Conservation (phyloP, 2,113 vertebrate genomes). For the Bos javanicus region DNA sequence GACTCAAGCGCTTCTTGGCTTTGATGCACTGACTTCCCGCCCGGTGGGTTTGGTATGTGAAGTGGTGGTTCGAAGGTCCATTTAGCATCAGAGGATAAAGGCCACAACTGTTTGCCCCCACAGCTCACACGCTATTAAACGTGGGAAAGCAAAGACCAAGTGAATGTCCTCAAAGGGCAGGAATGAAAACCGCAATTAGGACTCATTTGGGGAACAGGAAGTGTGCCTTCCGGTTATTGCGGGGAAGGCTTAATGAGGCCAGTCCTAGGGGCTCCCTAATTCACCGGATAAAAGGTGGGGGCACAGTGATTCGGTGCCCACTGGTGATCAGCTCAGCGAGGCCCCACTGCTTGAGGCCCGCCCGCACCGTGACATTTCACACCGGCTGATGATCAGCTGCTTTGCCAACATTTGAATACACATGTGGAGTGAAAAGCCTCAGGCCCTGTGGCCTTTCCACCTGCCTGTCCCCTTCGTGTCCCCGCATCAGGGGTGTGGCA, state of each 20-base stretch:
- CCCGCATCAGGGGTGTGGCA: fast-evolving
- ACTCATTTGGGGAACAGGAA: not conserved
- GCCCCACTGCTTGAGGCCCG: not conserved
- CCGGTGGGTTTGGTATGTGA: fast-evolving
- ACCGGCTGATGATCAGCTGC: too few species aligned
- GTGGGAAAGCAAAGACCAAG: too few species aligned
- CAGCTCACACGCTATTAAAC: not conserved
- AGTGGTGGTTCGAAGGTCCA: fast-evolving
- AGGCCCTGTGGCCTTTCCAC: not conserved
- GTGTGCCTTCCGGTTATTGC: not conserved
- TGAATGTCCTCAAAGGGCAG: not conserved
- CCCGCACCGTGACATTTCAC: fast-evolving
- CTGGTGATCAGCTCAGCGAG: not conserved
- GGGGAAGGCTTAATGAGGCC: not conserved
- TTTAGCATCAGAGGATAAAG: not conserved
- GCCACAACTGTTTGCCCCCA: not conserved
- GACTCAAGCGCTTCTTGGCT: too few species aligned
- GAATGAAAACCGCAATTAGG: not conserved
- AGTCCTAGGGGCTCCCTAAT: too few species aligned
- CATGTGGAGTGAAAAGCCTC: not conserved
- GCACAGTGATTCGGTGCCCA: fast-evolving
- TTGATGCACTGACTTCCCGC: fast-evolving
- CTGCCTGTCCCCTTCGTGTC: fast-evolving
- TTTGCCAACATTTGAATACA: not conserved
- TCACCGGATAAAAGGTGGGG: fast-evolving